phyloP scores from a whole-genome alignment of 2,888 invertebrate species.

The Cacoxenus indagator region DNA sequence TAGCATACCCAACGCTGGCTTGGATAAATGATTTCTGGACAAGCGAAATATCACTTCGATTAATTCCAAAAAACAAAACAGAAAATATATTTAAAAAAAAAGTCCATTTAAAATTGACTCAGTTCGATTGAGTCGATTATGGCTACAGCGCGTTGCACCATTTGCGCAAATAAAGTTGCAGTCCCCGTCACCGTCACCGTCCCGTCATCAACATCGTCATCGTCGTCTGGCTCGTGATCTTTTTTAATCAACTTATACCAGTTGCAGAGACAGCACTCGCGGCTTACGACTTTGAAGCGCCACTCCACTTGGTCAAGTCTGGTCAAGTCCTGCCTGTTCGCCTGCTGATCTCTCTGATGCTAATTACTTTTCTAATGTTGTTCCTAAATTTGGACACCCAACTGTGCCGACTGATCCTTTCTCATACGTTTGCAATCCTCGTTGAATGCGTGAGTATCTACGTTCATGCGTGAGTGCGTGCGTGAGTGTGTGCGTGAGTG shows the following conservation, averaged over 20 bases:
- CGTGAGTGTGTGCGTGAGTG: background rate
- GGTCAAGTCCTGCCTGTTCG: background rate
- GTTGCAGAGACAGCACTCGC: background rate
- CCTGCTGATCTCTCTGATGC: background rate
- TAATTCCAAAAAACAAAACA: conserved; percentile 67
- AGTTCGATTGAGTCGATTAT: too few relatives aligned
- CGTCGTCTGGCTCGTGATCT: background rate
- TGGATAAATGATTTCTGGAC: conserved; percentile 71
- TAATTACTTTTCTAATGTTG: background rate
- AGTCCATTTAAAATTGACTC: too few relatives aligned
- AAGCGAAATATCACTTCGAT: conserved; percentile 71
- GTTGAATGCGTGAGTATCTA: too few relatives aligned
- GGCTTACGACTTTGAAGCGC: background rate
- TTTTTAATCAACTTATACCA: background rate
- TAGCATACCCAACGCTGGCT: too few relatives aligned
- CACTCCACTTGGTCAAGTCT: background rate
- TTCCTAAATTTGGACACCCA: background rate
- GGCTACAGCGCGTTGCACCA: background rate
- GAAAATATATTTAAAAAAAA: background rate
- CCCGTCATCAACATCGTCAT: background rate
- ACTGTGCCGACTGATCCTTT: background rate
- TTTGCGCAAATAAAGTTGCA: background rate
- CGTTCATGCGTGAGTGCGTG: background rate
- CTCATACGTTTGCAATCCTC: too few relatives aligned
- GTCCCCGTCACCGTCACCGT: background rate